phyloP scores from a whole-genome alignment of 2,888 invertebrate genomes.

The Oeneis ivallda region DNA sequence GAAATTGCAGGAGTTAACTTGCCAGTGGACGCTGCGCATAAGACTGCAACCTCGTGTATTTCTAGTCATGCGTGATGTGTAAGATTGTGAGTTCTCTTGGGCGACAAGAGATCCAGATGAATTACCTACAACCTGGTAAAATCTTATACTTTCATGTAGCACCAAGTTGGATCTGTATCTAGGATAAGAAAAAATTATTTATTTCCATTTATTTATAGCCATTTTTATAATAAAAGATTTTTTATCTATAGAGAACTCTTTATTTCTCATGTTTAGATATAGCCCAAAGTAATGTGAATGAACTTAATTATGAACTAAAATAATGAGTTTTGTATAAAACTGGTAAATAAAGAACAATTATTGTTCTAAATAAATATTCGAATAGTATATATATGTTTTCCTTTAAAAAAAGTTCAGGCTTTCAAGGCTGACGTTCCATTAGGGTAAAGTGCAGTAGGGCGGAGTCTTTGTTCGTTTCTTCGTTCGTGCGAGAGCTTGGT shows the following conservation, averaged over 20 bases:
- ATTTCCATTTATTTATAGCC: slow-evolving; percentile 74
- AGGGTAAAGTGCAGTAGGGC: too few relatives aligned
- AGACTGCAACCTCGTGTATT: slow-evolving; percentile 56
- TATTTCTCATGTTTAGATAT: slow-evolving; percentile 22
- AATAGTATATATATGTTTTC: too few relatives aligned
- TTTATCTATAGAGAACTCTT: slow-evolving; percentile 40
- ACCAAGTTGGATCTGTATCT: slow-evolving; percentile 66
- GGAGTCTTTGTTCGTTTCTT: too few relatives aligned
- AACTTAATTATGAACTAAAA: neutral
- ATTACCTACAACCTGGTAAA: slow-evolving; percentile 44
- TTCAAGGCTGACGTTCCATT: too few relatives aligned
- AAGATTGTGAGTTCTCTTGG: slow-evolving; percentile 49
- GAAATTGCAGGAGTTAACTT: too few relatives aligned
- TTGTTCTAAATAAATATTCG: too few relatives aligned
- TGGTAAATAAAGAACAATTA: neutral
- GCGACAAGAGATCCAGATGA: slow-evolving; percentile 41
- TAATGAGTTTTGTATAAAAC: neutral
- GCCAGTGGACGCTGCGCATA: slow-evolving; percentile 21
- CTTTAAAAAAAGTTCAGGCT: too few relatives aligned
- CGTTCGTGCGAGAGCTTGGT: too few relatives aligned
- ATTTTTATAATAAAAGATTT: slow-evolving; percentile 70
- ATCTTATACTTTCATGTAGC: slow-evolving; percentile 58
- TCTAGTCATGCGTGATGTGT: slow-evolving; percentile 61
- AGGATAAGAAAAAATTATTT: slow-evolving; percentile 70
- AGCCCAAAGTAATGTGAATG: neutral